Evolutionary conservation across 2,888 invertebrate genomes (phyloP), one percentile per base, ranked within the genome.

Genomic region (Dinocampus coccinellae): DNA sequence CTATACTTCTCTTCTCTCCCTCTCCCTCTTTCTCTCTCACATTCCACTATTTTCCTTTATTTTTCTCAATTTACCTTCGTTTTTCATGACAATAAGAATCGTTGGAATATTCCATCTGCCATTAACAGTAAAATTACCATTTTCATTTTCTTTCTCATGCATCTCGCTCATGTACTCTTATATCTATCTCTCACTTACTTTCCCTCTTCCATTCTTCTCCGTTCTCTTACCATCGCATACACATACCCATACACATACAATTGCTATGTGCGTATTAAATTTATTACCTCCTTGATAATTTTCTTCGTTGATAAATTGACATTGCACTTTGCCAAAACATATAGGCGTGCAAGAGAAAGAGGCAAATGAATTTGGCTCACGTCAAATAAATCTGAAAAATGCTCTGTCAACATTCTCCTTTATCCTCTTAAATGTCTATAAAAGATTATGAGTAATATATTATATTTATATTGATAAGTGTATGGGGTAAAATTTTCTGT

Each of bases 41-140:
- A n/a, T n/a, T n/a, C n/a, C n/a, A n/a, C n/a, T n/a, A n/a, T n/a
- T n/a, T n/a, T n/a, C n/a, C n/a, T n/a, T n/a, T n/a, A n/a, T n/a
- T n/a, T n/a, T n/a, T n/a, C n/a, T n/a, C n/a, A 47, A n/a, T 0
- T 9, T 16, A 7, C 63, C 34, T 52, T 57, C 39, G n/a, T n/a
- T 57, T 33, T 52, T 22, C 16, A n/a, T 20, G 11, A 29, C 47
- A 57, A 64, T 33, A 58, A 42, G 65, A 47, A 42, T 58, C 47
- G n/a, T 53, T 22, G 34, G 66, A 70, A 65, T 70, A 53, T 70
- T 70, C 65, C 20, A 42, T 66, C 60, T 66, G 24, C 70, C 53
- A 70, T 70, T 70, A 70, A 60, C 58, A 70, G 34, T 52, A 22
- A 57, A 65, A 70, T 70, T 70, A 70, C 70, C 70, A 70, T 65